Percentiles rank a stretch among this genome's conserved stretches.
Conservation (phyloP, 2,113 vertebrate genomes). For the Barnardius zonarius region DNA sequence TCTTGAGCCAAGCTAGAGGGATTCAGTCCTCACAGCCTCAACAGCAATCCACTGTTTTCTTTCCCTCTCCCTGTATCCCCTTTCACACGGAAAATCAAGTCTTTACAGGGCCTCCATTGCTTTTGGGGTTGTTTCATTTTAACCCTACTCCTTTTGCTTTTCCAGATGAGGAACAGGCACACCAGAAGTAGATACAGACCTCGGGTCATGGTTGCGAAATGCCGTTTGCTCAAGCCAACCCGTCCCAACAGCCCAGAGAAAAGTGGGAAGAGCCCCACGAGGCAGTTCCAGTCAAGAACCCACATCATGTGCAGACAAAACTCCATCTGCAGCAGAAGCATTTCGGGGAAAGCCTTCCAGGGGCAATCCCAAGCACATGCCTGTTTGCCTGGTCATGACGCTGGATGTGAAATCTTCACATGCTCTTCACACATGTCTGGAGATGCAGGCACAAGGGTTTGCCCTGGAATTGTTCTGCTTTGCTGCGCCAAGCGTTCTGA, state of each 20-base stretch:
- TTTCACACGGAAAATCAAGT: background rate
- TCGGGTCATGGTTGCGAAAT: background rate
- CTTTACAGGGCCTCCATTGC: background rate
- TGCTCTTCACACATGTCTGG: background rate
- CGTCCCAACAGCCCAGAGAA: background rate
- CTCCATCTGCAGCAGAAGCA: background rate
- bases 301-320: accelerated
- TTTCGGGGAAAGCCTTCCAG: background rate
- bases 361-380: background rate
- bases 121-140: background rate
- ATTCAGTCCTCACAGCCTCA: background rate
- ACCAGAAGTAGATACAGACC: background rate
- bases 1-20: background rate
- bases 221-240: background rate
- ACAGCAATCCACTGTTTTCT: background rate
- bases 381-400: background rate
- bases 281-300: background rate
- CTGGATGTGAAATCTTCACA: background rate
- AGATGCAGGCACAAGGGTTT: background rate
- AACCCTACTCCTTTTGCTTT: background rate
- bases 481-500: background rate
- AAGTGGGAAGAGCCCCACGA: background rate
- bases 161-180: background rate
- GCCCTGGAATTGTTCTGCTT: background rate
- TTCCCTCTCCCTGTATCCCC: background rate